Evolutionary conservation across 2,888 invertebrate genomes (phyloP).

Genomic region (Diarsia brunnea): DNA sequence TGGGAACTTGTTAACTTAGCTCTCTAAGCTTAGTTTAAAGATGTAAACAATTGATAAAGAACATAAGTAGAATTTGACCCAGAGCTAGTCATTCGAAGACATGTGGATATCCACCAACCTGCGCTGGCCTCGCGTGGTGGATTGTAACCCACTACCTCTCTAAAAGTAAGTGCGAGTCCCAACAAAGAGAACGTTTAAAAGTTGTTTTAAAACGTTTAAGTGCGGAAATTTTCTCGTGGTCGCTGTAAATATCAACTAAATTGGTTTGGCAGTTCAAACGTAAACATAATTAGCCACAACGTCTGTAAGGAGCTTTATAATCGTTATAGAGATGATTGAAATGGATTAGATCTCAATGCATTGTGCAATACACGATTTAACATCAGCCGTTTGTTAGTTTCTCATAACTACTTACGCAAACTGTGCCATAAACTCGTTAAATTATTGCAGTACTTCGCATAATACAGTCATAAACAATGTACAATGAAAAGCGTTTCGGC

Average conservation of each 20-base stretch:
- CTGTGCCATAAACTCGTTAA: slow-evolving; percentile 51
- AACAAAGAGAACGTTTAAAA: not conserved
- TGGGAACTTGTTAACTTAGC: not conserved
- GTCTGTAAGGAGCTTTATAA: not conserved
- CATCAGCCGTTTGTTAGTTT: slow-evolving; percentile 27
- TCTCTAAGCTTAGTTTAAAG: not conserved
- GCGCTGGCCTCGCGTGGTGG: not conserved
- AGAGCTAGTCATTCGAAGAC: not conserved
- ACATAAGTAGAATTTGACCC: not conserved
- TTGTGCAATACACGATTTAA: slow-evolving; percentile 48
- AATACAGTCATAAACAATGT: slow-evolving; percentile 53
- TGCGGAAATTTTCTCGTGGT: no score
- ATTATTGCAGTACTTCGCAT: slow-evolving; percentile 53
- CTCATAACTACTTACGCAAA: slow-evolving; percentile 55
- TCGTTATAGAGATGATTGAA: slow-evolving; percentile 18
- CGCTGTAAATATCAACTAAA: slow-evolving; percentile 4
- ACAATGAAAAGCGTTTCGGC: slow-evolving; percentile 58
- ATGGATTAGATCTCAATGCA: slow-evolving; percentile 42
- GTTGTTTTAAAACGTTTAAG: no score
- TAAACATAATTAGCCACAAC: slow-evolving; percentile 7
- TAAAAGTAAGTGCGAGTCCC: not conserved
- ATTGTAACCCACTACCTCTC: not conserved
- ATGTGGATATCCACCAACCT: not conserved
- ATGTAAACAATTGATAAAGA: not conserved
- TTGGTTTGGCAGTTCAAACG: slow-evolving; percentile 3